Conservation (phyloP, 35 echinoderm and acorn worm genomes). For the Patiria miniata region DNA sequence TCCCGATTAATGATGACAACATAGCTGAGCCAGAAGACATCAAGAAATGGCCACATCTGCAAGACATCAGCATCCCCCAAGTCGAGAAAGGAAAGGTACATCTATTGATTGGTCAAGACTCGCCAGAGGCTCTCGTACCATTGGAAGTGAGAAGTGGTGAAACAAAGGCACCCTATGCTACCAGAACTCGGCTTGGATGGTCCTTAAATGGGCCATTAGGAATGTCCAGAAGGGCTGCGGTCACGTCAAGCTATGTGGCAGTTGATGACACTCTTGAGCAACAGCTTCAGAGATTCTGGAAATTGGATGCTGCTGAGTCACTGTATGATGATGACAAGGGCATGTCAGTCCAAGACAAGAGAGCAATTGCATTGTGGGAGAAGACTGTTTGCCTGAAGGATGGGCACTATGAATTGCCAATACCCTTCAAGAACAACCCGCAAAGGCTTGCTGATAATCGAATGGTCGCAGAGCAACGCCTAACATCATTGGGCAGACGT, state of each 20-base stretch:
- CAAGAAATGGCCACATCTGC: conserved; percentile 19
- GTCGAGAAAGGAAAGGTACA: conserved; percentile 7
- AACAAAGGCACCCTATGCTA: conserved; percentile 47
- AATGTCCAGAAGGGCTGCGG: background rate
- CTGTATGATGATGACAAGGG: conserved; percentile 2
- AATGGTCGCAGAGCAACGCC: conserved; percentile 33
- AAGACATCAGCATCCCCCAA: too few relatives aligned
- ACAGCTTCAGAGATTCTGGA: conserved; percentile 47
- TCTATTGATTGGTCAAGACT: conserved; percentile 48
- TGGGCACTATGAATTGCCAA: conserved; percentile 67
- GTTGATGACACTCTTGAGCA: background rate
- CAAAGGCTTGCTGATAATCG: conserved; percentile 54
- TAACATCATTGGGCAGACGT: conserved; percentile 30
- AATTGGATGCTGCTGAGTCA: background rate
- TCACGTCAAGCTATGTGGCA: background rate
- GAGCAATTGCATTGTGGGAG: conserved; percentile 14
- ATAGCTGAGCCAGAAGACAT: conserved; percentile 16
- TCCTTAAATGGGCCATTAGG: conserved; percentile 71
- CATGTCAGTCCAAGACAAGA: conserved; percentile 42
- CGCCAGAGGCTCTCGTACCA: conserved; percentile 54
- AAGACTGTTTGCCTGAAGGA: background rate
- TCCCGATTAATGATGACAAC: background rate
- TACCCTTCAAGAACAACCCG: conserved; percentile 41
- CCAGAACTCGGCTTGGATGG: conserved; percentile 75
- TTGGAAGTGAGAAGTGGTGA: conserved; percentile 47